These are phyloP conservation scores for Latrodectus elegans DNA, from an alignment of 2,888 invertebrate species.

Conservation along the genomic window DNA sequence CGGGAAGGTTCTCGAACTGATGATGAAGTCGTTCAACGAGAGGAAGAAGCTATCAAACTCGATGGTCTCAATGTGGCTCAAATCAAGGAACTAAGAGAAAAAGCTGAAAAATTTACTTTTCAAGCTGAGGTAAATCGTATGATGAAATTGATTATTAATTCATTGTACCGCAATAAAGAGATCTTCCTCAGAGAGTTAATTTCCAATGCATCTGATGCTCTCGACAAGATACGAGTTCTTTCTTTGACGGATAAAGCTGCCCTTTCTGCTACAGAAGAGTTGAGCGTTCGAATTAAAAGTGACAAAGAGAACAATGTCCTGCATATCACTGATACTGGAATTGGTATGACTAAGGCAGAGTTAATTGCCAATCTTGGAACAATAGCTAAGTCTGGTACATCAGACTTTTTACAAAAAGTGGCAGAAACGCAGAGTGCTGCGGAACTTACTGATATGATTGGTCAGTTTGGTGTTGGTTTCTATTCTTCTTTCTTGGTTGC, in stretches of 20 bases:
- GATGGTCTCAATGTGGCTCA: slow-evolving; percentile 96
- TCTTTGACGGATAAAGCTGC: slow-evolving; percentile 90
- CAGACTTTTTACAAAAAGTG: slow-evolving; percentile 94
- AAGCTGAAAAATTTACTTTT: slow-evolving; percentile 90
- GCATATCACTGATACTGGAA: slow-evolving; percentile 96
- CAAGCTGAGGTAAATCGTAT: slow-evolving; percentile 99
- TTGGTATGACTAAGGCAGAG: slow-evolving; percentile 97
- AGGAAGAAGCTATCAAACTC: slow-evolving; percentile 96
- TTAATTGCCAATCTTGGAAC: slow-evolving; percentile 97
- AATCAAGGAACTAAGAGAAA: slow-evolving; percentile 90
- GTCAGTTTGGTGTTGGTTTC: slow-evolving; percentile 99
- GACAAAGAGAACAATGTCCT: slow-evolving; percentile 93
- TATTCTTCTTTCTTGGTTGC: slow-evolving; percentile 98
- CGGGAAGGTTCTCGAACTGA: slow-evolving; percentile 80
- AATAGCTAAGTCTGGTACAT: slow-evolving; percentile 97
- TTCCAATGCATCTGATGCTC: slow-evolving; percentile 98
- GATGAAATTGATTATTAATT: slow-evolving; percentile 99
- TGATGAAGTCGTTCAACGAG: slow-evolving; percentile 89
- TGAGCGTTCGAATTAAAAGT: slow-evolving; percentile 91
- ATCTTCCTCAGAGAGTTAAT: slow-evolving; percentile 98
- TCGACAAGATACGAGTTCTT: slow-evolving; percentile 96
- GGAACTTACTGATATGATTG: slow-evolving; percentile 97
- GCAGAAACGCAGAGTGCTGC: slow-evolving; percentile 79
- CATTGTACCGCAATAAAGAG: slow-evolving; percentile 98
- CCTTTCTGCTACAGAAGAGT: slow-evolving; percentile 85